phyloP scores from a whole-genome alignment of 2,888 invertebrate genomes.

The Venusia cambrica region DNA sequence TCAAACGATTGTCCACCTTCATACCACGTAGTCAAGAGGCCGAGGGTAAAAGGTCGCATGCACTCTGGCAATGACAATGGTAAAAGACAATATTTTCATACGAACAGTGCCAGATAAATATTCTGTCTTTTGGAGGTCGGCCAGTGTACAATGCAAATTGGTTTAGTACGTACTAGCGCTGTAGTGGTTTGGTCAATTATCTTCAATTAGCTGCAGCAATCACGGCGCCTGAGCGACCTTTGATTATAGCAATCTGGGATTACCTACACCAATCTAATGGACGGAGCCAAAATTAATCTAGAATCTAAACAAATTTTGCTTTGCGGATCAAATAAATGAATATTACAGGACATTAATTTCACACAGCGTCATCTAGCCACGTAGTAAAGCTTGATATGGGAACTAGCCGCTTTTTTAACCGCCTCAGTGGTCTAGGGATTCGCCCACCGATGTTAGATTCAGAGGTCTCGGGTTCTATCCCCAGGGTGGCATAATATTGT shows the following conservation, averaged over 20 bases:
- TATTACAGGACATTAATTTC: too few species aligned
- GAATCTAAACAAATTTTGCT: slow-evolving; percentile 6
- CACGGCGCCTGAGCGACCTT: slow-evolving; percentile 1
- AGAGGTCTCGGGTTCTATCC: too few species aligned
- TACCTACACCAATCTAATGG: too few species aligned
- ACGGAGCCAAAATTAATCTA: slow-evolving; percentile 2
- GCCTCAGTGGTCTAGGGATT: too few species aligned
- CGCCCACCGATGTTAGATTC: too few species aligned
- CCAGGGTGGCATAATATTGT: too few species aligned
- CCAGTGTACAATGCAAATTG: slow-evolving; percentile 16
- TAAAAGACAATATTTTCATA: slow-evolving; percentile 35
- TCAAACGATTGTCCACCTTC: neutral
- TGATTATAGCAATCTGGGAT: slow-evolving; percentile 5
- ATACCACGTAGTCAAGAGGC: slow-evolving; percentile 18
- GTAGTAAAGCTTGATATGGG: too few species aligned
- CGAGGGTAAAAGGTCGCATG: slow-evolving; percentile 30
- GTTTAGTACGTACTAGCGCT: slow-evolving; percentile 1
- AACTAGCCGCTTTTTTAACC: too few species aligned
- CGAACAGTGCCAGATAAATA: slow-evolving; percentile 14
- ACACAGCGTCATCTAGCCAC: too few species aligned
- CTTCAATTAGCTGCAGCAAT: slow-evolving; percentile 11
- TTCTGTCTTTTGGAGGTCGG: slow-evolving; percentile 18
- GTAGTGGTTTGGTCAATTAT: slow-evolving; percentile 5
- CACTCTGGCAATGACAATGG: slow-evolving; percentile 44
- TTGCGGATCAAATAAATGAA: too few species aligned